A percentile compares a stretch with the other conserved stretches of the same genome.
Conservation (phyloP, 2,113 vertebrate species). For the Pampusana beccarii region DNA sequence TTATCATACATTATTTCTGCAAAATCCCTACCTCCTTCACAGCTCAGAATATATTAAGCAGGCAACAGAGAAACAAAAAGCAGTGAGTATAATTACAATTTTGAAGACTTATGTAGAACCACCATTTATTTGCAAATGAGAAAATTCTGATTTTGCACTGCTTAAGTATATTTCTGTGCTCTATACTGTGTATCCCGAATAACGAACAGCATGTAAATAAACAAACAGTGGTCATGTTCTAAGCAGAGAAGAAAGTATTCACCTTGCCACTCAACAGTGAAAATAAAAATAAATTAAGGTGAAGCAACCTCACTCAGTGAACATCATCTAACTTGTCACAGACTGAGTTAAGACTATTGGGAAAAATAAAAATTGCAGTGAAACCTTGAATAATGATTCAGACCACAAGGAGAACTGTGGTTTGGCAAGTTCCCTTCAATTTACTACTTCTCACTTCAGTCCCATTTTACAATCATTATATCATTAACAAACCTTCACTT, state of each 20-base stretch:
- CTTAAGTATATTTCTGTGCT: background rate
- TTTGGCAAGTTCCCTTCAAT: background rate
- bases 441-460: background rate
- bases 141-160: background rate
- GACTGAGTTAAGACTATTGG: background rate
- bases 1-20: background rate
- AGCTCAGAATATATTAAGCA: background rate
- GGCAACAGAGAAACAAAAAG: background rate
- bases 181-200: background rate
- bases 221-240: background rate
- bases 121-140: slow-evolving; percentile 10
- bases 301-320: background rate
- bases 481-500: background rate
- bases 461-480: background rate
- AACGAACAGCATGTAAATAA: background rate
- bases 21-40: background rate
- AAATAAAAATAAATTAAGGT: background rate
- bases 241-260: background rate
- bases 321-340: background rate
- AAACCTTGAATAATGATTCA: background rate
- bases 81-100: background rate
- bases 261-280: background rate
- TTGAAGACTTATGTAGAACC: background rate
- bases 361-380: background rate
- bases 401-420: background rate